Conservation (phyloP, 2,113 vertebrate species). For the Carassius carassius region DNA sequence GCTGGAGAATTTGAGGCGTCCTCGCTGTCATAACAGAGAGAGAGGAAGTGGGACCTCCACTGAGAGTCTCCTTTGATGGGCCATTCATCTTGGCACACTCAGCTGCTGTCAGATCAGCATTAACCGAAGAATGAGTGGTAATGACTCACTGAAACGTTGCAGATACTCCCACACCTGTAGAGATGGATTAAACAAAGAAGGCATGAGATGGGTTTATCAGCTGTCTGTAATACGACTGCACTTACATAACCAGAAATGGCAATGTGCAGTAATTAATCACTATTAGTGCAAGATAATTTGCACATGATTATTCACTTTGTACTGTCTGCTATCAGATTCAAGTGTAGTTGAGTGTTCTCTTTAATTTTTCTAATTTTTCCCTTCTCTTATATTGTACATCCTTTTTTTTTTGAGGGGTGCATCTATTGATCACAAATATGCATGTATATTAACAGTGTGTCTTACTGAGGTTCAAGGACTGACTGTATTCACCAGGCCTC, state of each 20-base stretch:
- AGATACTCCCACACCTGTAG: constrained; percentile 5
- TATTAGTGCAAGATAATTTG: constrained; percentile 3
- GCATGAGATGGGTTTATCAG: neutral
- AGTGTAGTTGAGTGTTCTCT: neutral
- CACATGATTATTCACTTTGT: constrained; percentile 9
- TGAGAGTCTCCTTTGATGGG: constrained; percentile 11
- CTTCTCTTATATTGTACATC: neutral
- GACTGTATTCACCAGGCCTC: neutral
- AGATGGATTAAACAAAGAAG: constrained; percentile 19
- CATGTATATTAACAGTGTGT: neutral
- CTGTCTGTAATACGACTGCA: constrained; percentile 3
- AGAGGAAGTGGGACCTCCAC: neutral
- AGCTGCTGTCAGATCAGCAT: constrained; percentile 21
- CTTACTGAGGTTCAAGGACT: neutral
- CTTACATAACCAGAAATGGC: neutral
- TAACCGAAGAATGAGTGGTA: neutral
- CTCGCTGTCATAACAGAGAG: constrained; percentile 35
- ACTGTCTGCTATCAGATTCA: neutral
- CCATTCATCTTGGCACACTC: constrained; percentile 17
- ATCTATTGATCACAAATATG: neutral
- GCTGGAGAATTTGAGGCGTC: neutral
- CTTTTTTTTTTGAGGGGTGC: neutral
- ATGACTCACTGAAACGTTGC: constrained; percentile 34
- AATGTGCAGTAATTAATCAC: constrained; percentile 1
- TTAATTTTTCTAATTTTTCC: too few relatives aligned